Base-by-base conservation (phyloP, 2,113 vertebrate species). In the Smithornis capensis region DNA sequence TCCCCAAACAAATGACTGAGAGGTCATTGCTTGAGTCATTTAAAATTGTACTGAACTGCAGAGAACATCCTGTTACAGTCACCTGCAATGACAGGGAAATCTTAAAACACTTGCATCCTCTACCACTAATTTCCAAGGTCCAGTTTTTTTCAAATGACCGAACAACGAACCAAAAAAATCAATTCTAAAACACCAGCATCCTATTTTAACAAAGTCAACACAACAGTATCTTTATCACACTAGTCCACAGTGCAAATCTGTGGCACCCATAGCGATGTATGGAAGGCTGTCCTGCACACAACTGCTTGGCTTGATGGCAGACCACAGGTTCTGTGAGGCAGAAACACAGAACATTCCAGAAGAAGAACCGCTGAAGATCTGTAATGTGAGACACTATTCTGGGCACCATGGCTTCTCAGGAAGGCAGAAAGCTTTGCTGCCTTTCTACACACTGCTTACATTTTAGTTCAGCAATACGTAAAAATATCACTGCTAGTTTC, bases 371-470 rank as follows among this genome's bases (percentile, higher is more conserved):
- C 67, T 89, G 53, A 21, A 50, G 60, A 55, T 56, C 17, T 35
- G 31, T 6, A 19, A n/a, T 19, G 40, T 35, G 14, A 79, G 67
- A 67, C 59, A 49, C 28, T 10, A 10, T 50, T 55, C 60, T 68
- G 60, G 55, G 37, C n/a, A 57, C 28, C 0, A 0, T 0, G 1
- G 31, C 31, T 78, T 18, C 50, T 77, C n/a, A 60, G 49, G 62
- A 74, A 50, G 67, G 19, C 1, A 0, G 27, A 44, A n/a, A 50
- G 42, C 55, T 89, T 79, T 74, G 53, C 28, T 80, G 47, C 49
- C 28, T 62, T 68, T 49, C 42, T 68, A 44, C 37, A n/a, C 33
- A 28, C 16, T 35, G 47, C 27, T 33, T 12, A 21, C 18, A 37
- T 18, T 10, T 31, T 44, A 71, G 40, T 42, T 68, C 47, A 62